Percentiles rank a stretch among this genome's conserved stretches.
These are phyloP conservation scores for Pedetes capensis DNA, from an alignment of 2,113 vertebrate species.

Conservation along the genomic window DNA sequence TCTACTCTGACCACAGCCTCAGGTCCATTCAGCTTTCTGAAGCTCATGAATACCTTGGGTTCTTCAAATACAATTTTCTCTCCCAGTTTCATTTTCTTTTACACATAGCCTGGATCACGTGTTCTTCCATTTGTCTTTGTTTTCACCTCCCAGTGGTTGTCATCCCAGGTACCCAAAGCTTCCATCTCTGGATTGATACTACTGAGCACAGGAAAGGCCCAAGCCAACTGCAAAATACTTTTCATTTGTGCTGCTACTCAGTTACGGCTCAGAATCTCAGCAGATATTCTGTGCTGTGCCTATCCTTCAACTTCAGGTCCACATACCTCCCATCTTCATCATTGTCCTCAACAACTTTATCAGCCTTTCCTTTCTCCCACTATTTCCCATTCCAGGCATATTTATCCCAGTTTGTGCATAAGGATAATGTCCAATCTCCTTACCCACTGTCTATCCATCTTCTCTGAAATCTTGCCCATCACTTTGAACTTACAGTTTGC, in stretches of 20 bases:
- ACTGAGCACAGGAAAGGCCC: background rate
- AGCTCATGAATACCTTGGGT: background rate
- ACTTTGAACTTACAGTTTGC: background rate
- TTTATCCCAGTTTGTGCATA: background rate
- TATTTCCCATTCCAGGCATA: background rate
- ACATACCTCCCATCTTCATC: background rate
- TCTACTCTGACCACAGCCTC: background rate
- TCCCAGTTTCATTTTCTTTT: background rate
- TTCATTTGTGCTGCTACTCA: background rate
- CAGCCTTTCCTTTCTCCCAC: background rate
- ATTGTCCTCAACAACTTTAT: background rate
- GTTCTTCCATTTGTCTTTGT: background rate
- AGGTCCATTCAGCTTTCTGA: background rate
- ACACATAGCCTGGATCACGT: background rate
- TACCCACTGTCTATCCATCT: background rate
- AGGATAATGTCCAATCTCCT: background rate
- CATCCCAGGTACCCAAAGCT: background rate
- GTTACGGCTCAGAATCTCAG: background rate
- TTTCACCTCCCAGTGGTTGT: background rate
- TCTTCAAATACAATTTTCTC: background rate
- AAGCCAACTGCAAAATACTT: background rate
- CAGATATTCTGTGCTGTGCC: rapidly evolving
- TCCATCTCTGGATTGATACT: background rate
- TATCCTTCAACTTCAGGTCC: background rate
- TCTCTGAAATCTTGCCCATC: background rate